Evolutionary conservation across 2,888 invertebrate species (phyloP), one percentile per base, ranked within the genome.

Genomic region (Neuroscelio doddi): DNA sequence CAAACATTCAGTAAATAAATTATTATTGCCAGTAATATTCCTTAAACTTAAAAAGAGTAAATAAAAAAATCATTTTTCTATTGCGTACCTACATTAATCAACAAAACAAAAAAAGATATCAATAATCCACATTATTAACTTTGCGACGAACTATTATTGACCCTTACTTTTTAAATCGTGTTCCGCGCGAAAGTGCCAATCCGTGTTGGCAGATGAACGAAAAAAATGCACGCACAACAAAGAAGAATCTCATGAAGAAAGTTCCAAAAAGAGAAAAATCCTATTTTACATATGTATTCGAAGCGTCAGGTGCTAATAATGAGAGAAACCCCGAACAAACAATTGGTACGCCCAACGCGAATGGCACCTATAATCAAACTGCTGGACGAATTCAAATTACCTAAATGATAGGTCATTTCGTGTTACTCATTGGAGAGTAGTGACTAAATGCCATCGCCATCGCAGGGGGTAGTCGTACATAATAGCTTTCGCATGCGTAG

Each of bases 301-400:
- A 36, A 38, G 57, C 50, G 64, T 30, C 45, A 53, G 56, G 55
- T 49, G 36, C 39, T 8, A 49, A 57, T 36, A 21, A 32, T 26
- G 36, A 34, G 32, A 64, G 36, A 59, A 41, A 36, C 17, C 64
- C 39, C 45, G 51, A 32, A 42, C 67, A 52, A 42, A 45, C 65
- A 56, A 68, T 46, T 57, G 47, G 57, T 44, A 38, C 68, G 67
- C 69, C 73, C 74, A 76, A 63, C 76, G 69, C 77, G 79, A 76
- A 65, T 76, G 78, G 77, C 82, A 82, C 81, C 81, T 79, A 77
- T 82, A 81, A 83, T 82, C 81, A 81, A 78, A 83, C 83, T 83
- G 81, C 71, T 76, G 77, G 68, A 72, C 66, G 74, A 80, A 77
- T 80, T 74, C 73, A 46, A 61, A 61, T 66, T 52, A 53, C 45